Evolutionary conservation across 2,113 vertebrate genomes (phyloP), one percentile per base, ranked within the genome.

Genomic region (Sciurus niger): DNA sequence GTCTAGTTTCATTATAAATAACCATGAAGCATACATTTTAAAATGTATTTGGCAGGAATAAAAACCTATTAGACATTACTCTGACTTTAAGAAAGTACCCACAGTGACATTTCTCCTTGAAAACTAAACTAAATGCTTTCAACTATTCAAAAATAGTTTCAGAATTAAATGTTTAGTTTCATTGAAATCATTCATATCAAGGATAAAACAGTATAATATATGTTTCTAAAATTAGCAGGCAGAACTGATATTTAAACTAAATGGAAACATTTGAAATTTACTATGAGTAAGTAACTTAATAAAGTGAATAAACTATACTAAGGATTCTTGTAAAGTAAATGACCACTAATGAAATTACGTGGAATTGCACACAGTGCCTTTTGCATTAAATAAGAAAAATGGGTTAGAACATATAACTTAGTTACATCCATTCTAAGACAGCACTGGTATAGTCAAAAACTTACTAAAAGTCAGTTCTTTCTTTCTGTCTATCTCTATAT

Each of bases 191-290:
- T 63, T 73, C 51, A 63, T 34, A 88, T 9, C 25, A 73, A 72
- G 37, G n/a, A 78, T 73, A 89, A 94, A 90, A 74, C 20, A 68
- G 48, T 87, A 13, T 76, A 84, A 90, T 46, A 46, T 86, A 24
- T 5, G 1, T 60, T 88, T 30, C 28, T 90, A 90, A 87, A 82
- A 48, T 77, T 46, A 84, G 37, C 28, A 79, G 28, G 12, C 43
- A 90, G 53, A 95, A 78, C 22, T 48, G 7, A 58, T 60, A 63
- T 67, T 84, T 87, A 84, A 87, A 63, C 34, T 84, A 84, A 94
- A 93, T 40, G 43, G 32, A 92, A 95, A 80, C 24, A 73, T 88
- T 72, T 94, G 34, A n/a, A 94, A 93, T 93, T 95, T 53, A 40
- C 25, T 11, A 58, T 78, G 18, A 93, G 34, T n/a, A 87, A 94